Evolutionary conservation across 2,888 invertebrate species (phyloP).

Genomic region (Acanthosepion esculentum): DNA sequence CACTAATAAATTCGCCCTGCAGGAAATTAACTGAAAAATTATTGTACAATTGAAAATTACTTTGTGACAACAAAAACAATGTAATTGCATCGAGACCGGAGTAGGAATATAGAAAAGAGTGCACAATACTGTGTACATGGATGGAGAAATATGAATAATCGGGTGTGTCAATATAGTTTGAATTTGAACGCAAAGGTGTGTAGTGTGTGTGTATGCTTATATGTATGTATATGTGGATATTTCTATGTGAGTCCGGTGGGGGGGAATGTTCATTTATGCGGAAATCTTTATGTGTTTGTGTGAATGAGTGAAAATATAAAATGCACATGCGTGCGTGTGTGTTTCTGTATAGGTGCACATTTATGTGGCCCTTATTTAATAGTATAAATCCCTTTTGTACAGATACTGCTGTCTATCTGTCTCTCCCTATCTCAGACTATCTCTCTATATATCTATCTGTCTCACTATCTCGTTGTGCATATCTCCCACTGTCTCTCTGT

Average conservation of each 20-base stretch:
- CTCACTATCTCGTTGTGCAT: too few relatives aligned
- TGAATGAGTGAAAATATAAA: too few relatives aligned
- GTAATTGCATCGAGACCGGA: not conserved
- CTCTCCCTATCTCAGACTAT: too few relatives aligned
- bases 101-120: not conserved
- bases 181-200: not conserved
- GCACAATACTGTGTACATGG: not conserved
- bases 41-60: constrained; percentile 23
- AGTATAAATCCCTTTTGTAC: too few relatives aligned
- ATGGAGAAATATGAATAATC: not conserved
- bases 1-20: not conserved
- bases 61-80: not conserved
- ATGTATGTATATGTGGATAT: not conserved
- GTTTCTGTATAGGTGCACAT: too few relatives aligned
- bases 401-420: too few relatives aligned
- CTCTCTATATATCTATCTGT: too few relatives aligned
- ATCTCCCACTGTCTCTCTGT: too few relatives aligned
- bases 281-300: too few relatives aligned
- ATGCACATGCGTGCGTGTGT: too few relatives aligned
- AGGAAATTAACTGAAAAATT: constrained; percentile 22
- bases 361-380: too few relatives aligned
- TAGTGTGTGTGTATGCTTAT: not conserved
- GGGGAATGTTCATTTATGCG: too few relatives aligned
- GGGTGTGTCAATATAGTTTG: not conserved
- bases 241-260: not conserved